Conservation (phyloP, 2,797 vertebrate genomes). For the Calcarius lapponicus region DNA sequence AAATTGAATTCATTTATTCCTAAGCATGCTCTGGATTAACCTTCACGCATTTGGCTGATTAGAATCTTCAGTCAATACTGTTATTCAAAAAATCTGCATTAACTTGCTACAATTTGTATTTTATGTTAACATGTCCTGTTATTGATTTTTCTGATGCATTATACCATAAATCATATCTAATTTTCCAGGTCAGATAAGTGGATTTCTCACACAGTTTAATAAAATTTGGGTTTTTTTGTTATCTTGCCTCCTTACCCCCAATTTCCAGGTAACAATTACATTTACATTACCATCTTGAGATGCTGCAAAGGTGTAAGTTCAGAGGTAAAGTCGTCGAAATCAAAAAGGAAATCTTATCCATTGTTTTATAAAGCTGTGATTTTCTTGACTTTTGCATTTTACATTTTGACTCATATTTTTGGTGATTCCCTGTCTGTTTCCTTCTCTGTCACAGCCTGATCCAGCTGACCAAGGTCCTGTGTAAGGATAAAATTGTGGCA, state of each 20-base stretch:
- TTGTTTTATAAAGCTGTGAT: background rate
- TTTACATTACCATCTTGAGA: background rate
- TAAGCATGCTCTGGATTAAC: slow-evolving; percentile 69
- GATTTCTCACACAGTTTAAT: slow-evolving; percentile 18
- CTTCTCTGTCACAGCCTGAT: background rate
- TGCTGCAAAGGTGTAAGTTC: background rate
- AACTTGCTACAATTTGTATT: slow-evolving; percentile 32
- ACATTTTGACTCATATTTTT: background rate
- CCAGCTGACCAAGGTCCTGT: accelerated
- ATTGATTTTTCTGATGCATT: slow-evolving; percentile 57
- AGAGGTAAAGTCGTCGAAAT: background rate
- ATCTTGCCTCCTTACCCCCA: background rate
- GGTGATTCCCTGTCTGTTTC: background rate
- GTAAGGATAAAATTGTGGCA: background rate
- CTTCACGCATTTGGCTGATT: slow-evolving; percentile 66
- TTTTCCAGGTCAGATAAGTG: slow-evolving; percentile 9
- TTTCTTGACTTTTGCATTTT: background rate
- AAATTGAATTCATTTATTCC: slow-evolving; percentile 75
- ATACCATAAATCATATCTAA: slow-evolving; percentile 47
- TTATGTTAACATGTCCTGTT: slow-evolving; percentile 46
- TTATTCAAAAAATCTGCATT: slow-evolving; percentile 66
- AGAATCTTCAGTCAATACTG: slow-evolving; percentile 64
- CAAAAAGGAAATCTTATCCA: background rate
- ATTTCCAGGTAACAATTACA: background rate
- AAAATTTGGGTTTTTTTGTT: background rate